Conservation (phyloP, 2,888 invertebrate species). For the Drosophila buzzatii region DNA sequence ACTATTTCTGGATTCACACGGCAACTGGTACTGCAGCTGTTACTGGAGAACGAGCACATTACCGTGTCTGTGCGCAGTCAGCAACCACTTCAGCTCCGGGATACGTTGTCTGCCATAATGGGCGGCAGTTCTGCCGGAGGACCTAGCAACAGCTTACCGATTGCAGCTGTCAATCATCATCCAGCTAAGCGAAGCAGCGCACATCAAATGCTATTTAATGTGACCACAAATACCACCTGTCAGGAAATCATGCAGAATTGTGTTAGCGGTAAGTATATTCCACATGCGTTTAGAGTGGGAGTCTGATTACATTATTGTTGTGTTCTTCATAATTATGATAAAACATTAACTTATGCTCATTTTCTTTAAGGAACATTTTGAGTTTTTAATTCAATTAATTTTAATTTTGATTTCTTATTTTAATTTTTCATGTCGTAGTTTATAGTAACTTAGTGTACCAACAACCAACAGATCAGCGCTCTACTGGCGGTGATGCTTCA, state of each 20-base stretch:
- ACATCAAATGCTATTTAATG: slow-evolving; percentile 89
- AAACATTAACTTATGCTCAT: neutral
- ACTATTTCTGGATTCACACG: slow-evolving; percentile 94
- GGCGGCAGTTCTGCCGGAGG: slow-evolving; percentile 35
- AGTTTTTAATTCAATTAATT: slow-evolving; percentile 46
- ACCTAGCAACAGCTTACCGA: slow-evolving; percentile 65
- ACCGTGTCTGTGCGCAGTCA: slow-evolving; percentile 89
- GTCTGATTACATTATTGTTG: neutral
- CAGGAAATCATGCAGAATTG: slow-evolving; percentile 90
- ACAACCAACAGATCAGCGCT: slow-evolving; percentile 76
- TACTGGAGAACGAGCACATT: slow-evolving; percentile 94
- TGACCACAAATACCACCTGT: slow-evolving; percentile 91
- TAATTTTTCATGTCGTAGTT: slow-evolving; percentile 60
- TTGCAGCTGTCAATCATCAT: slow-evolving; percentile 86
- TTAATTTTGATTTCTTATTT: slow-evolving; percentile 45
- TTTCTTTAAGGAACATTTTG: neutral
- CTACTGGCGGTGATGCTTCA: slow-evolving; percentile 48
- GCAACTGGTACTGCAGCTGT: slow-evolving; percentile 92
- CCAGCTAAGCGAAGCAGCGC: slow-evolving; percentile 91
- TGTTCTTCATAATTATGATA: neutral
- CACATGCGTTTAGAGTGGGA: neutral
- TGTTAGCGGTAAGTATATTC: slow-evolving; percentile 83
- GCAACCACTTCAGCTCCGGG: slow-evolving; percentile 82
- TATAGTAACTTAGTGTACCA: slow-evolving; percentile 83
- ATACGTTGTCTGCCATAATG: slow-evolving; percentile 69